Evolutionary conservation across 1,140 invertebrate genomes (phyloP), one percentile per base, ranked within the genome.

Genomic region (Ips nitidus): DNA sequence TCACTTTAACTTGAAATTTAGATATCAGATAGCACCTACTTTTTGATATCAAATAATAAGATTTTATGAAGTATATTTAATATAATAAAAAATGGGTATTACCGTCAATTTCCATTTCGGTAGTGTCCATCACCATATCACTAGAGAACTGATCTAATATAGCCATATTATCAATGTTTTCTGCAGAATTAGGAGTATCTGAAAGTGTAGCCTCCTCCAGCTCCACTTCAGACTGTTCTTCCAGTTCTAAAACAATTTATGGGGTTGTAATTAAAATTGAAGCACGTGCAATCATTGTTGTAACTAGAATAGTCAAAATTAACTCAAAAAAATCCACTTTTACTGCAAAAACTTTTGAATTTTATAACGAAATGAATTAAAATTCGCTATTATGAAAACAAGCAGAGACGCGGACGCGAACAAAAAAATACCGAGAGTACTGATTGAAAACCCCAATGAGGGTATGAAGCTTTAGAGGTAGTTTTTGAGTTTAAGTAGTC

Each of bases 81-180:
- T 22, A 22, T 22, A 22, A 22, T 22, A 22, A 0, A 22, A 22
- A 22, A 22, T 22, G 22, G 22, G 22, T 22, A 22, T 3, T 69
- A 78, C 77, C 75, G 65, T 75, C 73, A 66, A 72, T 77, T 47
- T 76, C 77, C 71, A 78, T 78, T 38, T 72, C 76, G 41, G 55
- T 65, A 40, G 70, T 67, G 22, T 52, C 66, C 41, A 79, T 61
- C 37, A 71, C 60, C 42, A 79, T 58, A 62, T 75, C 75, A 43
- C 77, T 69, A 8, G 77, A 75, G 37, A 77, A 63, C 56, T 78
- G 75, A 8, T 71, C 70, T 43, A 80, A 71, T 22, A 66, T 76
- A 55, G 74, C 76, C 3, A 77, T 73, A 40, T 66, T 73, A 47
- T 73, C 62, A 40, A 60, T 74, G 56, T 77, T 68, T 58, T 75